These are phyloP conservation scores for Cathartes aura DNA, from an alignment of 2,113 vertebrate species.

Conservation along the genomic window DNA sequence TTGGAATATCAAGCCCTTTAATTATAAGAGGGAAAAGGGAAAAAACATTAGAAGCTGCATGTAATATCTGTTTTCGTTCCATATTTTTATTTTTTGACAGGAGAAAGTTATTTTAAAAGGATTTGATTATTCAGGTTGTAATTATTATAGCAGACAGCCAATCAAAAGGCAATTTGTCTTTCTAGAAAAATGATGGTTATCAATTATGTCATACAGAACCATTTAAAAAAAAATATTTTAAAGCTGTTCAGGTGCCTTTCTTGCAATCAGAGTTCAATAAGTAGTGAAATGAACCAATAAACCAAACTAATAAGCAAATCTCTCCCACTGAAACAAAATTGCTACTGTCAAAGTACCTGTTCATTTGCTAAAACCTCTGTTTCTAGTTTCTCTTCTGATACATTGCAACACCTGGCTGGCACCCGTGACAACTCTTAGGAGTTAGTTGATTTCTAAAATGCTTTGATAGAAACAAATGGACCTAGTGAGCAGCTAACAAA, in stretches of 20 bases:
- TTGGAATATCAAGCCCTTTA: slow-evolving; percentile 24
- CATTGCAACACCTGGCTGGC: background rate
- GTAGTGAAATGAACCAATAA: slow-evolving; percentile 32
- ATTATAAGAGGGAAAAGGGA: background rate
- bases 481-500: slow-evolving; percentile 13
- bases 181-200: slow-evolving; percentile 52
- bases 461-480: slow-evolving; percentile 24
- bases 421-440: background rate
- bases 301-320: background rate
- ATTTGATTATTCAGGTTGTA: slow-evolving; percentile 50
- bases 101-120: slow-evolving; percentile 43
- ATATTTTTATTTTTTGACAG: slow-evolving; percentile 40
- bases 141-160: slow-evolving; percentile 27
- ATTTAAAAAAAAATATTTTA: slow-evolving; percentile 10
- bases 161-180: slow-evolving; percentile 62
- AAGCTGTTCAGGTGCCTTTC: slow-evolving; percentile 26
- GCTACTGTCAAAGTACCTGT: background rate
- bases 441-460: background rate
- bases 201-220: slow-evolving; percentile 9
- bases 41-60: background rate
- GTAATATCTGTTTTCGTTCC: slow-evolving; percentile 47
- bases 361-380: background rate
- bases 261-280: background rate
- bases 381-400: background rate
- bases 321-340: background rate